Base-by-base conservation (phyloP, 2,888 invertebrate species). In the Sphaerophoria rueppellii region DNA sequence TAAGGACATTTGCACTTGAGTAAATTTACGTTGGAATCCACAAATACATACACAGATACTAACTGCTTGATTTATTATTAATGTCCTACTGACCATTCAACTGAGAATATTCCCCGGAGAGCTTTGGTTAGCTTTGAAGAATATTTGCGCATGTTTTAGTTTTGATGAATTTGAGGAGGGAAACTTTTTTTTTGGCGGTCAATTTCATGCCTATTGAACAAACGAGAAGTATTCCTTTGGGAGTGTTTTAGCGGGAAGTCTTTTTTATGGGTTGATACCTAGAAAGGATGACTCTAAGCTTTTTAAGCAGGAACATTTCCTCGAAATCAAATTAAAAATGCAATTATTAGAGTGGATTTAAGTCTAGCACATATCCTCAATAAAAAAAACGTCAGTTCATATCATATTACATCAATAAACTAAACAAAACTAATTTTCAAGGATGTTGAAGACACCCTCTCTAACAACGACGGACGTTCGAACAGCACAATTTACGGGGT, bases 361-460 rank as follows among this genome's bases (percentile, higher is more conserved):
- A 40, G 2, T 35, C 46, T 37, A 24, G 12, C 52, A 48, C 9
- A 14, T 9, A 12, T 16, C 52, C 67, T n/a, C 37, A 24, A n/a
- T n/a, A n/a, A n/a, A n/a, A n/a, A n/a, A n/a, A n/a, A n/a, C n/a
- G n/a, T n/a, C n/a, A n/a, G n/a, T n/a, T n/a, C n/a, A n/a, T n/a
- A n/a, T n/a, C n/a, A n/a, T n/a, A n/a, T n/a, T n/a, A n/a, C 61
- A 71, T 83, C 67, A 80, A 83, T 83, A 80, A 83, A 75, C 48
- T 65, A 80, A 63, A 82, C 37, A 75, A 54, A 67, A 48, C 52
- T 55, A 76, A 80, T 80, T 83, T 83, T 80, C 80, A 83, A 83
- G 83, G 83, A 80, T 83, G 54, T 50, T 3, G 6, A 50, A 16
- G 50, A 61, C 55, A 70, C 63, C 52, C 35, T 9, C 43, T 40